phyloP scores from a whole-genome alignment of 1,140 invertebrate genomes.

The Aphaenogaster ashmeadi region DNA sequence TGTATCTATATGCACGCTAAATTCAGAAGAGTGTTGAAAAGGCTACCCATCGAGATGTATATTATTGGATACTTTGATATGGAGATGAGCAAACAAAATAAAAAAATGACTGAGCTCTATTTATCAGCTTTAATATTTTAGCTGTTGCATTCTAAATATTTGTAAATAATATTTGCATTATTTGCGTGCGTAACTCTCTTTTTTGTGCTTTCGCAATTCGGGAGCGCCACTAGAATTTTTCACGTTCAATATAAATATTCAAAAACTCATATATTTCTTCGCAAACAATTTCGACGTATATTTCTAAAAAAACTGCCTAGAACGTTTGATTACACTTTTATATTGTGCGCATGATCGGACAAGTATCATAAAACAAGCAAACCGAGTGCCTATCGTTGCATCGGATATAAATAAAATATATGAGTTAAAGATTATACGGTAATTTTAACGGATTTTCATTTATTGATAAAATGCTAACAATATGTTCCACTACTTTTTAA shows the following conservation, averaged over 20 bases:
- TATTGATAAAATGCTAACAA: neutral
- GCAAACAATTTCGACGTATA: neutral
- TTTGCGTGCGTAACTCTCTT: neutral
- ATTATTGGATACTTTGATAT: neutral
- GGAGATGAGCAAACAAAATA: neutral
- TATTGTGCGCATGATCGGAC: neutral
- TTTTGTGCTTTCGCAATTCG: neutral
- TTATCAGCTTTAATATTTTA: constrained; percentile 31
- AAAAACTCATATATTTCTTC: constrained; percentile 22
- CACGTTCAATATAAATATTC: constrained; percentile 33
- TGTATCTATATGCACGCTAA: neutral
- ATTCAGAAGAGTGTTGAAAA: neutral
- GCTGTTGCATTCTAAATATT: neutral
- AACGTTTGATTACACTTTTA: constrained; percentile 19
- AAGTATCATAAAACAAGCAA: constrained; percentile 11
- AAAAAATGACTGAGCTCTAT: neutral
- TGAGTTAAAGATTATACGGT: constrained; percentile 1
- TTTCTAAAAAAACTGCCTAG: neutral
- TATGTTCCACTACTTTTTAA: neutral
- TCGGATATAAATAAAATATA: constrained; percentile 16
- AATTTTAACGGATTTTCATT: constrained; percentile 21
- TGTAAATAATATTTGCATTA: constrained; percentile 37
- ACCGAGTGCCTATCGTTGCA: neutral
- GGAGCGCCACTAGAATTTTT: neutral
- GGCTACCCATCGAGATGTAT: neutral